Conservation (phyloP, 2,113 vertebrate species). For the Alexandromys fortis region DNA sequence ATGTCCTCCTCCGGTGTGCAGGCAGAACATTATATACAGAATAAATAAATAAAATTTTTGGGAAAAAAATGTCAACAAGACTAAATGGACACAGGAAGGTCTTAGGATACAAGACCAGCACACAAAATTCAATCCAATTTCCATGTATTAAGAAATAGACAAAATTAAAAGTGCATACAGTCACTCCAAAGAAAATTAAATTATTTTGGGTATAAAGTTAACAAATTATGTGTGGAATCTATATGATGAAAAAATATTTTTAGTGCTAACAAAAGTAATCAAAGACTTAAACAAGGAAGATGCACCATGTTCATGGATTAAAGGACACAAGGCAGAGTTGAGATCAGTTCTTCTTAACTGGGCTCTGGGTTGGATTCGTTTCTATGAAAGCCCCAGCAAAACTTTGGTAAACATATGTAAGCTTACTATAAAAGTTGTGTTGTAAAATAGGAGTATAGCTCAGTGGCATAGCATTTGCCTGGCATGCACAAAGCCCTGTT, state of each 20-base stretch:
- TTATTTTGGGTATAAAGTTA: background rate
- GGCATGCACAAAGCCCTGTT: background rate
- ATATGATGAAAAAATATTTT: background rate
- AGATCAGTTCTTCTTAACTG: background rate
- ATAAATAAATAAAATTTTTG: background rate
- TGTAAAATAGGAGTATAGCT: background rate
- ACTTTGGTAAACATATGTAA: background rate
- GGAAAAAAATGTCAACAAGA: background rate
- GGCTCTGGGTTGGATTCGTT: background rate
- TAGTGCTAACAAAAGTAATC: constrained; percentile 25
- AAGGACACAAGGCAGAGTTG: constrained; percentile 1
- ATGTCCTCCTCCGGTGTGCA: background rate
- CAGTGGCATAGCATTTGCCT: background rate
- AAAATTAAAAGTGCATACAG: constrained; percentile 20
- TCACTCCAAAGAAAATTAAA: constrained; percentile 4
- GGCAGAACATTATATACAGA: background rate
- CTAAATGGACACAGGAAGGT: background rate
- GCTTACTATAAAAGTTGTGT: constrained; percentile 26
- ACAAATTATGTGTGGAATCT: background rate
- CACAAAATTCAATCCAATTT: background rate
- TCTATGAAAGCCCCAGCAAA: background rate
- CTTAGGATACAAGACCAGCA: background rate
- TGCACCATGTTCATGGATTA: background rate
- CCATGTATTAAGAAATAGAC: background rate
- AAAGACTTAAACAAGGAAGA: constrained; percentile 12